A percentile compares a stretch with the other conserved stretches of the same genome.
Conservation (phyloP, 2,888 invertebrate genomes). For the Netelia inedita region DNA sequence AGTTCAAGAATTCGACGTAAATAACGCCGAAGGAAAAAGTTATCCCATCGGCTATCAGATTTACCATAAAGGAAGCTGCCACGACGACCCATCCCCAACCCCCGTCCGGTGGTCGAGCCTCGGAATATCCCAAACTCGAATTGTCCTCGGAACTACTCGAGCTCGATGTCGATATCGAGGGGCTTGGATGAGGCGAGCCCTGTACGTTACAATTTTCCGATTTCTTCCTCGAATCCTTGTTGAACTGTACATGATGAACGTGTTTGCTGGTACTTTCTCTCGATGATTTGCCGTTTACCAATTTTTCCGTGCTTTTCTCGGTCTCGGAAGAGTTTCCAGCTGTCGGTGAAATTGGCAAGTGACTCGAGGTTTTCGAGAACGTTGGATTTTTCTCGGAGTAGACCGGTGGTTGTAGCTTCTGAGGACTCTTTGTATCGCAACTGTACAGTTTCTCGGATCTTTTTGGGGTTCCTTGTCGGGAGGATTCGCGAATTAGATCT, state of each 20-base stretch:
- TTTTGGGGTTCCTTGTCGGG: conserved; percentile 69
- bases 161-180: conserved; percentile 85
- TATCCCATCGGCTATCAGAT: conserved; percentile 96
- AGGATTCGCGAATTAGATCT: conserved; percentile 31
- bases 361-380: conserved; percentile 71
- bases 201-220: conserved; percentile 9
- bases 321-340: conserved; percentile 31
- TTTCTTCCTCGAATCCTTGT: conserved; percentile 75
- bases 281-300: conserved; percentile 76
- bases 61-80: conserved; percentile 94
- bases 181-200: conserved; percentile 75
- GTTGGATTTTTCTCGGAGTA: conserved; percentile 71
- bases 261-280: conserved; percentile 75
- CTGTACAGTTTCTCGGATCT: conserved; percentile 76
- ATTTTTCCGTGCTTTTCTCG: conserved; percentile 76
- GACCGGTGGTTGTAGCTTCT: conserved; percentile 71
- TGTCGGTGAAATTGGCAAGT: conserved; percentile 53
- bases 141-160: conserved; percentile 87
- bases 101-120: conserved; percentile 93
- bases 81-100: conserved; percentile 98
- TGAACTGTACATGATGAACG: conserved; percentile 82
- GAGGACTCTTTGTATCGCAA: conserved; percentile 69
- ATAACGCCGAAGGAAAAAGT: conserved; percentile 97
- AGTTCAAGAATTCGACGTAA: conserved; percentile 93
- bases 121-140: conserved; percentile 88